A percentile compares a stretch with the other conserved stretches of the same genome.
These are phyloP conservation scores for Etia nguti DNA, from an alignment of 2,113 vertebrate species.

Conservation along the genomic window DNA sequence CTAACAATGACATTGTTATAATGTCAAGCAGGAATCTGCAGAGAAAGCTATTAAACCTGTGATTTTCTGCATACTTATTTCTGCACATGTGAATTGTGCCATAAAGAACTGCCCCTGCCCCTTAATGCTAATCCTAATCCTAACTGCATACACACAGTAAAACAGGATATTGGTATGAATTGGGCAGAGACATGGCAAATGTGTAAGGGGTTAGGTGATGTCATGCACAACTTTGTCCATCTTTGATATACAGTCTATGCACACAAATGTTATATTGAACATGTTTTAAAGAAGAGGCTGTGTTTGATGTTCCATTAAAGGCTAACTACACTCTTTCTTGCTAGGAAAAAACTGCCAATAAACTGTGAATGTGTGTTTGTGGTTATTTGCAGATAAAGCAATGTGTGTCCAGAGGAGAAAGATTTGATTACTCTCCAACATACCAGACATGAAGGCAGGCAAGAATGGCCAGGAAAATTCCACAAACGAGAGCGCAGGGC, in stretches of 20 bases:
- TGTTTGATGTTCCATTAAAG: neutral
- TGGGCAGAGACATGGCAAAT: neutral
- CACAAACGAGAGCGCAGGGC: slow-evolving; percentile 72
- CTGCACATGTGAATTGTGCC: neutral
- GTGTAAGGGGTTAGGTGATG: neutral
- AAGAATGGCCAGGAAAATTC: slow-evolving; percentile 69
- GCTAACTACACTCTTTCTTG: neutral
- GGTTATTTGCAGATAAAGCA: neutral
- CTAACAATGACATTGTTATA: neutral
- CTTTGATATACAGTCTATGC: neutral
- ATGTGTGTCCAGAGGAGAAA: neutral
- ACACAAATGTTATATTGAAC: neutral
- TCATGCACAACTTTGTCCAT: neutral
- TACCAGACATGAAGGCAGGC: slow-evolving; percentile 80
- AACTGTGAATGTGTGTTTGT: neutral
- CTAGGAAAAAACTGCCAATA: neutral
- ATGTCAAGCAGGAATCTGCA: neutral
- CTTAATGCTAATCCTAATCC: neutral
- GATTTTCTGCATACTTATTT: neutral
- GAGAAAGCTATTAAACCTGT: neutral
- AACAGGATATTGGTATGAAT: neutral
- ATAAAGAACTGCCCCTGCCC: neutral
- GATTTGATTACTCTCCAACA: neutral
- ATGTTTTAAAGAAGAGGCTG: neutral
- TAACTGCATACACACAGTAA: neutral